These are phyloP conservation scores for Ennomos quercinarius DNA, from an alignment of 2,888 invertebrate genomes.

Conservation along the genomic window DNA sequence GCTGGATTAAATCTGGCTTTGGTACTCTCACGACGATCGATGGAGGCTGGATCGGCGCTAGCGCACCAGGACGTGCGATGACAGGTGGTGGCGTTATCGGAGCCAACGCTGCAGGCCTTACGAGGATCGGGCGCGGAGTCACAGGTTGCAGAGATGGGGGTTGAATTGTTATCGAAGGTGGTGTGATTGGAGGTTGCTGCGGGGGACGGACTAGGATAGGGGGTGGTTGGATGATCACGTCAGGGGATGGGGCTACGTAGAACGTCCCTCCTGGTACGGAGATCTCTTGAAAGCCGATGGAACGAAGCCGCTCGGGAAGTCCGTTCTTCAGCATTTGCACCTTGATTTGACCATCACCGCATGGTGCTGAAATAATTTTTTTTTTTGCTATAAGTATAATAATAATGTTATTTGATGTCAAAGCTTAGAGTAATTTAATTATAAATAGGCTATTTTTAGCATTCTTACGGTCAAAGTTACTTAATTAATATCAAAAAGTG, in stretches of 20 bases:
- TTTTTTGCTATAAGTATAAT: too few species aligned
- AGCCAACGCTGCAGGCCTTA: slow-evolving; percentile 50
- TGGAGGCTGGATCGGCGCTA: slow-evolving; percentile 58
- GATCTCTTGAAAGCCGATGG: slow-evolving; percentile 60
- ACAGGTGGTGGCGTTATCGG: slow-evolving; percentile 63
- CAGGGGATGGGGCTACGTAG: slow-evolving; percentile 61
- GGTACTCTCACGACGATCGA: slow-evolving; percentile 57
- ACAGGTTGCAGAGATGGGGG: slow-evolving; percentile 53
- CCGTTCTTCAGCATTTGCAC: slow-evolving; percentile 47
- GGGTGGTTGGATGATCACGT: slow-evolving; percentile 68
- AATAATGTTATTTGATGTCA: too few species aligned
- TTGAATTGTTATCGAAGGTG: slow-evolving; percentile 55
- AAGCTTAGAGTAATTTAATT: too few species aligned
- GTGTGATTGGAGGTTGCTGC: slow-evolving; percentile 52
- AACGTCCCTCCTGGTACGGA: slow-evolving; percentile 67
- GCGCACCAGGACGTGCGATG: slow-evolving; percentile 54
- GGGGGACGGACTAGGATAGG: slow-evolving; percentile 63
- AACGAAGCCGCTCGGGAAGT: slow-evolving; percentile 49
- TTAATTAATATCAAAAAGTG: too few species aligned
- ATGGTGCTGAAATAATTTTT: slow-evolving; percentile 53
- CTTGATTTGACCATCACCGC: slow-evolving; percentile 59
- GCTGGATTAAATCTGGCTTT: slow-evolving; percentile 52
- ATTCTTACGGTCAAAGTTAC: too few species aligned
- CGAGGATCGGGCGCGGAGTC: slow-evolving; percentile 54
- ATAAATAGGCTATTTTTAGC: too few species aligned